Percentiles rank a stretch among this genome's conserved stretches.
Evolutionary conservation across 1,140 invertebrate genomes (phyloP).

Genomic region (Saccostrea glomerata): DNA sequence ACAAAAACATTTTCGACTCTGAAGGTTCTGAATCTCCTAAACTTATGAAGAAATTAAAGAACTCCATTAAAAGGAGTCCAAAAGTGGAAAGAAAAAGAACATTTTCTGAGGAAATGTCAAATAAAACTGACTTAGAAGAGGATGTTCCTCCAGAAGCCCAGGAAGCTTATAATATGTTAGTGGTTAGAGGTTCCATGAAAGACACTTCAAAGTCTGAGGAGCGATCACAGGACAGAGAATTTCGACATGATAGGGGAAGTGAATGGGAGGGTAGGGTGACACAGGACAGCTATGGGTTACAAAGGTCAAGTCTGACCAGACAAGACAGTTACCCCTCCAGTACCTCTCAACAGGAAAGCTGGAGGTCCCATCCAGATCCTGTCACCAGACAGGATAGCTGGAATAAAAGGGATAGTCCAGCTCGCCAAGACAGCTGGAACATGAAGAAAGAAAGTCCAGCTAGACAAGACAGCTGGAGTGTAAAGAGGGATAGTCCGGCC

Average conservation of each 20-base stretch:
- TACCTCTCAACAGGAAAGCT: not conserved
- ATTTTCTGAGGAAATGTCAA: slow-evolving; percentile 79
- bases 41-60: slow-evolving; percentile 90
- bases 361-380: not conserved
- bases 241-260: slow-evolving; percentile 30
- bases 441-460: slow-evolving; percentile 29
- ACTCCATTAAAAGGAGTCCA: slow-evolving; percentile 78
- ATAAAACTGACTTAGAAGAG: slow-evolving; percentile 67
- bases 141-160: slow-evolving; percentile 82
- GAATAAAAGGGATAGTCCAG: slow-evolving; percentile 11
- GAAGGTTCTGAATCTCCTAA: slow-evolving; percentile 83
- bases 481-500: slow-evolving; percentile 19
- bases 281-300: slow-evolving; percentile 15
- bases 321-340: slow-evolving; percentile 4
- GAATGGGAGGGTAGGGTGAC: not conserved
- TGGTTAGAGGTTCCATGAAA: slow-evolving; percentile 84
- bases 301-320: slow-evolving; percentile 4
- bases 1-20: slow-evolving; percentile 66
- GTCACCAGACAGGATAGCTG: slow-evolving; percentile 4
- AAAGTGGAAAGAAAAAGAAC: slow-evolving; percentile 76
- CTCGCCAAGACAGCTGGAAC: slow-evolving; percentile 25
- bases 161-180: slow-evolving; percentile 93
- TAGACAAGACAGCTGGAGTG: slow-evolving; percentile 33
- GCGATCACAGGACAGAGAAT: slow-evolving; percentile 2
- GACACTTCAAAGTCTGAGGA: slow-evolving; percentile 47